phyloP scores from a whole-genome alignment of 2,797 vertebrate species.

The Microhierax caerulescens region DNA sequence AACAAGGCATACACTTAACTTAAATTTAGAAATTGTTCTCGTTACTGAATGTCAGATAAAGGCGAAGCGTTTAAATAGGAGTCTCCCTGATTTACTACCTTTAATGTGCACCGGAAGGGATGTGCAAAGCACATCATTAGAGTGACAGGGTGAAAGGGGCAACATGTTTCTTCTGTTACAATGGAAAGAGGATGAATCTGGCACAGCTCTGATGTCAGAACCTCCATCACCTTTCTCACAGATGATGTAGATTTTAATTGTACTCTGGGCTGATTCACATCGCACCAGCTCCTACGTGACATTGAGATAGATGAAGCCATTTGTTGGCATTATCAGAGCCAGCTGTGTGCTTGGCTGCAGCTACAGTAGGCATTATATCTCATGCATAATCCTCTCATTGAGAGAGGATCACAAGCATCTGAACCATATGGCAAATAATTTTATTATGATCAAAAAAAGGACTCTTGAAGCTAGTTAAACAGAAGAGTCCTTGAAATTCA shows the following conservation, averaged over 20 bases:
- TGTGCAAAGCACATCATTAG: constrained; percentile 72
- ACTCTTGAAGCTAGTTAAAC: constrained; percentile 82
- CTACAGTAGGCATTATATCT: constrained; percentile 85
- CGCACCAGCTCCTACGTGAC: constrained; percentile 81
- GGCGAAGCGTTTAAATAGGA: constrained; percentile 71
- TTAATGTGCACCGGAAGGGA: constrained; percentile 66
- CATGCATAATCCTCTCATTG: constrained; percentile 82
- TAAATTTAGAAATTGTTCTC: constrained; percentile 70
- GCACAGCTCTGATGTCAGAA: constrained; percentile 79
- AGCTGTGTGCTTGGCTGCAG: constrained; percentile 85
- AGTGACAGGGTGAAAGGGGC: constrained; percentile 76
- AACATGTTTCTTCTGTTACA: constrained; percentile 73
- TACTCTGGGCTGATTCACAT: constrained; percentile 72
- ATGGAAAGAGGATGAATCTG: constrained; percentile 75
- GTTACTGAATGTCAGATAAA: constrained; percentile 76
- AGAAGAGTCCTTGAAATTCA: constrained; percentile 82
- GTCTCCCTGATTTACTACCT: constrained; percentile 75
- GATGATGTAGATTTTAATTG: constrained; percentile 84
- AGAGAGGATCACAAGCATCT: constrained; percentile 77
- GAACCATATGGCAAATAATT: constrained; percentile 86
- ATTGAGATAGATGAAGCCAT: constrained; percentile 87
- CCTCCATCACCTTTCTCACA: constrained; percentile 78
- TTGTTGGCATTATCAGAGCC: constrained; percentile 87
- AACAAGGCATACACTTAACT: constrained; percentile 55
- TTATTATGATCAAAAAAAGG: constrained; percentile 85